Evolutionary conservation across 2,797 vertebrate genomes (phyloP).

Genomic region (Pelochelys cantorii): DNA sequence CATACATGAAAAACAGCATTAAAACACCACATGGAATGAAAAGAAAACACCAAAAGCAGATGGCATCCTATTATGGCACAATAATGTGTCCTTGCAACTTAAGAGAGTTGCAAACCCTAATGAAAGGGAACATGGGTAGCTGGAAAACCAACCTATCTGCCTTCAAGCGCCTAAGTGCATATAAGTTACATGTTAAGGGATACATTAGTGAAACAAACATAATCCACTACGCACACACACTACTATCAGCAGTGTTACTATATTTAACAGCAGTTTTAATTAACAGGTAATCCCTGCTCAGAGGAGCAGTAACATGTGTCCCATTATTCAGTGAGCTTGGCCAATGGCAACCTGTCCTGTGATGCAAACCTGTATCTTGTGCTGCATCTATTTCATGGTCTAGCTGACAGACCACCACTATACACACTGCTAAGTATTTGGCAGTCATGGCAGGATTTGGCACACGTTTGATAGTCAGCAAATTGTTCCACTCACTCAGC

Average conservation of each 20-base stretch:
- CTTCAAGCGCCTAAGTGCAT: not conserved
- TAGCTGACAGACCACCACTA: no score
- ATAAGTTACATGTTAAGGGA: not conserved
- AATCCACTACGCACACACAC: not conserved
- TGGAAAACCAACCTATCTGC: not conserved
- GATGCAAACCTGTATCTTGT: not conserved
- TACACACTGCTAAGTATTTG: not conserved
- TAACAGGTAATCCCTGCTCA: not conserved
- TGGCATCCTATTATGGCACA: not conserved
- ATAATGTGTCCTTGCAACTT: not conserved
- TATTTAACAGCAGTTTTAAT: not conserved
- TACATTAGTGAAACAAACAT: not conserved
- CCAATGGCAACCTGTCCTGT: not conserved
- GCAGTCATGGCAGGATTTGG: not conserved
- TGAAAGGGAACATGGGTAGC: not conserved
- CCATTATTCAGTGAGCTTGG: not conserved
- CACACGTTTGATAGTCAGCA: not conserved
- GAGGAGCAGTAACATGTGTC: not conserved
- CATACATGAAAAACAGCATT: not conserved
- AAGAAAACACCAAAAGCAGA: not conserved
- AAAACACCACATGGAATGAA: not conserved
- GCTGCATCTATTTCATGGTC: not conserved
- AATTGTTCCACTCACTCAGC: not conserved
- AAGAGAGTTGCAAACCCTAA: not conserved
- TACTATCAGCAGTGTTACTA: not conserved